A percentile compares a stretch with the other conserved stretches of the same genome.
These are phyloP conservation scores for Poeciliopsis retropinna DNA, from an alignment of 2,113 vertebrate genomes.

Conservation along the genomic window DNA sequence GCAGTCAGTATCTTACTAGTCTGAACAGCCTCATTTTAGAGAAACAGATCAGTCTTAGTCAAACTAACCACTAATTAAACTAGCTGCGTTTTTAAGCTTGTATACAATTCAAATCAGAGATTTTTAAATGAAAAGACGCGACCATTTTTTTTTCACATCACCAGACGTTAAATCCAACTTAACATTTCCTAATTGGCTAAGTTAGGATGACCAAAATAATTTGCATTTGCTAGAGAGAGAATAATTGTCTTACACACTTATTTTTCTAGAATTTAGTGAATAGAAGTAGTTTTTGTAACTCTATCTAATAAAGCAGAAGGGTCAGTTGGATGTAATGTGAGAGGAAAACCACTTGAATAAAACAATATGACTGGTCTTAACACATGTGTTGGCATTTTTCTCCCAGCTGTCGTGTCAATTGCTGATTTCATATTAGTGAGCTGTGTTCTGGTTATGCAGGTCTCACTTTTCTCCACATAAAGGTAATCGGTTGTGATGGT, in stretches of 20 bases:
- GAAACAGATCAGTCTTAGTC: neutral
- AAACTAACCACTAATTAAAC: neutral
- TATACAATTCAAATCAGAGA: neutral
- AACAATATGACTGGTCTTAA: neutral
- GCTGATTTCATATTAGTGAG: neutral
- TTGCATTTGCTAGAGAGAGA: too few relatives aligned
- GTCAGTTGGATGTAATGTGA: too few relatives aligned
- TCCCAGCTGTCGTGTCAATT: too few relatives aligned
- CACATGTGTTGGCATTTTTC: too few relatives aligned
- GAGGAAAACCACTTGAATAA: too few relatives aligned
- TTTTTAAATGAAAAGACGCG: neutral
- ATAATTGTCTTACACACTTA: neutral
- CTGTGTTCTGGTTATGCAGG: neutral
- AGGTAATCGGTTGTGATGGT: neutral
- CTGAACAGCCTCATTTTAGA: neutral
- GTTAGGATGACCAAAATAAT: too few relatives aligned
- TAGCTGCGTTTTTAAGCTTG: neutral
- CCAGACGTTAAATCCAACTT: neutral
- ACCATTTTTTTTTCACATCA: neutral
- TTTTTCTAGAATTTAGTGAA: neutral
- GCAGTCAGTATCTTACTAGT: neutral
- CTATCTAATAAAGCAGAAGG: neutral
- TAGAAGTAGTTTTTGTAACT: neutral
- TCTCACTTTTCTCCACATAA: neutral
- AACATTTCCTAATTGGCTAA: neutral